Conservation (phyloP, 2,797 vertebrate genomes). For the Melanotaenia parkinsoni region DNA sequence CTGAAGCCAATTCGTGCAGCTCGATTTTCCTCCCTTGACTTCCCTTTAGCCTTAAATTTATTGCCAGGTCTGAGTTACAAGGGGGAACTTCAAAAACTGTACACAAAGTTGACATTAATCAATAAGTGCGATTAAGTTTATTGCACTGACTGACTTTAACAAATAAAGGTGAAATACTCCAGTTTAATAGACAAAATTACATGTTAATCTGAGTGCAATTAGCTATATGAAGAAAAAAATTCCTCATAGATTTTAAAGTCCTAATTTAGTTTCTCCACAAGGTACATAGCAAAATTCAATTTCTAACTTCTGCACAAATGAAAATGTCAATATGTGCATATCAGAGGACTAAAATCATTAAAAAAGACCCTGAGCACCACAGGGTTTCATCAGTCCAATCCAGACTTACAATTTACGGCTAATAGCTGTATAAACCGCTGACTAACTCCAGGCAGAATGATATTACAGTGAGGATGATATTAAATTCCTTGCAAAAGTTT, state of each 20-base stretch:
- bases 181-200: neutral
- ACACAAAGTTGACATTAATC: slow-evolving; percentile 4
- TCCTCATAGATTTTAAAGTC: neutral
- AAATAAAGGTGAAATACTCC: too few relatives aligned
- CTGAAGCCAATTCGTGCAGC: slow-evolving; percentile 13
- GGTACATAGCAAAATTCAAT: slow-evolving; percentile 21
- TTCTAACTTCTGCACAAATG: slow-evolving; percentile 13
- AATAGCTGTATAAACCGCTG: slow-evolving; percentile 24
- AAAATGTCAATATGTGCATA: neutral
- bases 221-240: neutral
- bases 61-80: neutral
- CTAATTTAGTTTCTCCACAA: neutral
- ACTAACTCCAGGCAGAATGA: slow-evolving; percentile 21
- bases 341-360: slow-evolving; percentile 34
- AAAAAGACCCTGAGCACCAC: slow-evolving; percentile 18
- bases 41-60: neutral
- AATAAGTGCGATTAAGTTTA: neutral
- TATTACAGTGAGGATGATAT: neutral
- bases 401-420: slow-evolving; percentile 16
- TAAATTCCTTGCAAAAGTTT: neutral
- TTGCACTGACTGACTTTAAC: neutral
- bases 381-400: slow-evolving; percentile 32
- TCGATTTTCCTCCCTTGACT: slow-evolving; percentile 27
- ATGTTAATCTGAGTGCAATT: neutral
- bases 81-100: slow-evolving; percentile 4